Evolutionary conservation across 2,113 vertebrate species (phyloP).

Genomic region (Vireo altiloquus): DNA sequence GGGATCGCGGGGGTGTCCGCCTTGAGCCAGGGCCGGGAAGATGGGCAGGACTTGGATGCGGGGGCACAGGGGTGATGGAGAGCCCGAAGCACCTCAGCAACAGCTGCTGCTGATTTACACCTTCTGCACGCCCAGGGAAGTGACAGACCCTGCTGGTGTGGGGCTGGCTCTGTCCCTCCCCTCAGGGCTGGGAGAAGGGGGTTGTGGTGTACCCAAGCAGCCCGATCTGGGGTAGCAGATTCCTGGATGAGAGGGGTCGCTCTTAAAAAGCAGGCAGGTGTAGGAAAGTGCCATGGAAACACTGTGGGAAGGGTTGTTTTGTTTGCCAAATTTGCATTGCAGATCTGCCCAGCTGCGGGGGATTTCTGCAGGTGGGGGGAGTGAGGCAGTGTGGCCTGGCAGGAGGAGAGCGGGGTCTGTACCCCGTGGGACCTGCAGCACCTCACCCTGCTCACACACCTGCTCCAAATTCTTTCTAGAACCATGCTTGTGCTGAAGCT

Average conservation of each 20-base stretch:
- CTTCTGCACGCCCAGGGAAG: not conserved
- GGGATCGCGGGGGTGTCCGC: not conserved
- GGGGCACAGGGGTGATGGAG: not conserved
- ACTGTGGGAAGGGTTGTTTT: not conserved
- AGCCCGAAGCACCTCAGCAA: not conserved
- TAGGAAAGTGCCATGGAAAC: slow-evolving; percentile 29
- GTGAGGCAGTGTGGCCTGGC: not conserved
- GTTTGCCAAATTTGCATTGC: slow-evolving; percentile 19
- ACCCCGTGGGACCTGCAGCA: not conserved
- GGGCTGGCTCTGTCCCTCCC: not conserved
- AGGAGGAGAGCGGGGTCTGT: not conserved
- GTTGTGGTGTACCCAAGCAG: not conserved
- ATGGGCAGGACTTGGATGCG: not conserved
- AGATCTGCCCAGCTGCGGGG: slow-evolving; percentile 22
- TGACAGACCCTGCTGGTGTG: not conserved
- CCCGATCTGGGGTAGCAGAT: not conserved
- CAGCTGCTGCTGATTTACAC: not conserved
- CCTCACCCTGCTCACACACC: not conserved
- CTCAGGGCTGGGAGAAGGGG: not conserved
- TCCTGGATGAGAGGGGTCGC: not conserved
- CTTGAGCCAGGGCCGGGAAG: not conserved
- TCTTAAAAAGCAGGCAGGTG: slow-evolving; percentile 1
- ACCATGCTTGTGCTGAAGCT: not conserved
- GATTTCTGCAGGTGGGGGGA: not conserved
- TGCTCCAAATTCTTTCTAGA: not conserved